Percentiles rank a stretch among this genome's conserved stretches.
phyloP scores from a whole-genome alignment of 2,888 invertebrate genomes.

The Theodoxus fluviatilis region DNA sequence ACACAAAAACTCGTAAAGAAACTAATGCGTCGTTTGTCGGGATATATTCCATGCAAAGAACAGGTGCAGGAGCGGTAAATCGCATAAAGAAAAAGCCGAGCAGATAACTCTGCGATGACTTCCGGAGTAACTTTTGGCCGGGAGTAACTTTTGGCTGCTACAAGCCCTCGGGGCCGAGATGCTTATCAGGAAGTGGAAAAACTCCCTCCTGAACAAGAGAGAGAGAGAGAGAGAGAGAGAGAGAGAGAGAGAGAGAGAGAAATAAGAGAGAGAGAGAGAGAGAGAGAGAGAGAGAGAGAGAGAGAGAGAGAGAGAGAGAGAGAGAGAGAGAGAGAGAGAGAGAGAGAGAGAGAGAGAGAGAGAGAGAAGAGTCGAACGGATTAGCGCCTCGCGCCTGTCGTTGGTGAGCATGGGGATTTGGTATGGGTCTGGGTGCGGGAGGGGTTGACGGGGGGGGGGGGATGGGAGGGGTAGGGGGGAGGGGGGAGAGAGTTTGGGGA shows the following conservation, averaged over 20 bases:
- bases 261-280: neutral
- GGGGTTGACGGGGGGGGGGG: too few relatives aligned
- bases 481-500: neutral
- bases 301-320: neutral
- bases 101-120: too few relatives aligned
- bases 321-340: conserved; percentile 2
- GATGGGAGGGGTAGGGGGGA: neutral
- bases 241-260: neutral
- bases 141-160: too few relatives aligned
- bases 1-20: too few relatives aligned
- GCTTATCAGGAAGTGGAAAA: neutral
- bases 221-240: neutral
- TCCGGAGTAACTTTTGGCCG: too few relatives aligned
- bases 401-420: too few relatives aligned
- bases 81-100: too few relatives aligned
- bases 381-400: too few relatives aligned
- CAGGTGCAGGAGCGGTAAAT: too few relatives aligned
- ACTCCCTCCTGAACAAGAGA: neutral
- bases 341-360: neutral
- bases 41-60: too few relatives aligned
- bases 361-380: neutral
- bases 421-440: too few relatives aligned
- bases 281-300: neutral
- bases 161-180: neutral
- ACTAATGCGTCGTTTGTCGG: too few relatives aligned